Evolutionary conservation across 2,888 invertebrate genomes (phyloP), one percentile per base, ranked within the genome.

Genomic region (Euclidia mi): DNA sequence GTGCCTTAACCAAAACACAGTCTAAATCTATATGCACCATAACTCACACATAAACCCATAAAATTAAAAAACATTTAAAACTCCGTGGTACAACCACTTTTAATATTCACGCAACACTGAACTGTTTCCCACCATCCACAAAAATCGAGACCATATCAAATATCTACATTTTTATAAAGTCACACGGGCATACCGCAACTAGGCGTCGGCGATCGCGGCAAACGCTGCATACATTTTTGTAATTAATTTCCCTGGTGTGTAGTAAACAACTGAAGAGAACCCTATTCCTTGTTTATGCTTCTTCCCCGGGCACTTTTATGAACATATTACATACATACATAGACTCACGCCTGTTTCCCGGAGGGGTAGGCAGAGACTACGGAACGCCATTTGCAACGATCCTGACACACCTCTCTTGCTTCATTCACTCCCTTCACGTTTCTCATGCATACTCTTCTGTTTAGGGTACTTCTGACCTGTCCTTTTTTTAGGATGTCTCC

Each of bases 241-340:
- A 84, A 87, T 88, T 83, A 87, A 87, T 87, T 88, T 88, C 87
- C 87, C 87, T 81, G 82, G 86, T 87, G 87, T 72, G 68, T 69
- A 70, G 79, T 87, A 86, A 87, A 85, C 83, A 83, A 82, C 77
- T 81, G 76, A 72, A 79, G 74, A 77, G 71, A 82, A 74, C 71
- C 73, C 67, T 65, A 69, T 79, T 82, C 76, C 65, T 69, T 78
- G 82, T 85, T 85, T 84, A 84, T 71, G 71, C 64, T 71, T 65
- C 75, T 69, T 72, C 71, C 65, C 56, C 65, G 75, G 73, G 68
- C 61, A 74, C 80, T 82, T n/a, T 83, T 80, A 84, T 72, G 81
- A 71, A 78, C 74, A 59, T 71, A n/a, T n/a, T n/a, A n/a, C n/a
- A n/a, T n/a, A n/a, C n/a, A n/a, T n/a, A n/a, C n/a, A n/a, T n/a